Percentiles rank a stretch among this genome's conserved stretches.
Evolutionary conservation across 2,113 vertebrate genomes (phyloP).

Genomic region (Alligator mississippiensis): DNA sequence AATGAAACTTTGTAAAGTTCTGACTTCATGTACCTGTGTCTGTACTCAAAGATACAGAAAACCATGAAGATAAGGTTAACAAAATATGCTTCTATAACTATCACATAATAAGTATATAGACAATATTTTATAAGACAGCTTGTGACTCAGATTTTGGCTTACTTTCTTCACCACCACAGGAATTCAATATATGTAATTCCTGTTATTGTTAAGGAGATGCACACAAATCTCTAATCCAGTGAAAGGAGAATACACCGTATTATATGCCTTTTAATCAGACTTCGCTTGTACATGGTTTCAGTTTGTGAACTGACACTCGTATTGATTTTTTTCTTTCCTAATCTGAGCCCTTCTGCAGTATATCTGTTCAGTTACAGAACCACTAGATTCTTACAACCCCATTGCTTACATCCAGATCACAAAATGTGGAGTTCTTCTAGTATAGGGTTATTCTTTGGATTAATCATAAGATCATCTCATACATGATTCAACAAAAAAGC

Average conservation of each 20-base stretch:
- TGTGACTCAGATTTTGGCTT: background rate
- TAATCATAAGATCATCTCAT: background rate
- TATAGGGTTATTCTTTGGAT: background rate
- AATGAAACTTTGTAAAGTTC: background rate
- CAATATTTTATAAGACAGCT: background rate
- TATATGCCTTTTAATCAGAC: background rate
- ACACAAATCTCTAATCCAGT: background rate
- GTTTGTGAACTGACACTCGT: background rate
- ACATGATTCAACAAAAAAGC: background rate
- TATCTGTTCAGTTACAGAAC: background rate
- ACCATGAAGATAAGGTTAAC: accelerated
- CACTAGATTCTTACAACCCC: background rate
- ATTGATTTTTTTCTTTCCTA: background rate
- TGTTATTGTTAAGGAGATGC: background rate
- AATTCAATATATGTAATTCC: background rate
- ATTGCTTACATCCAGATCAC: background rate
- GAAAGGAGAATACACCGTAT: background rate
- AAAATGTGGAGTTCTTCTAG: accelerated
- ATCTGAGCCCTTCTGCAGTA: accelerated
- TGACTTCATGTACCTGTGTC: background rate
- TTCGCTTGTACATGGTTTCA: background rate
- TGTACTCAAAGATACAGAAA: background rate
- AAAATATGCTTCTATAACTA: background rate
- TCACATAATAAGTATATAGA: background rate
- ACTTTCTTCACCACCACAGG: background rate